Conservation (phyloP, 2,113 vertebrate genomes). For the Cyphomyrus plagiostoma region DNA sequence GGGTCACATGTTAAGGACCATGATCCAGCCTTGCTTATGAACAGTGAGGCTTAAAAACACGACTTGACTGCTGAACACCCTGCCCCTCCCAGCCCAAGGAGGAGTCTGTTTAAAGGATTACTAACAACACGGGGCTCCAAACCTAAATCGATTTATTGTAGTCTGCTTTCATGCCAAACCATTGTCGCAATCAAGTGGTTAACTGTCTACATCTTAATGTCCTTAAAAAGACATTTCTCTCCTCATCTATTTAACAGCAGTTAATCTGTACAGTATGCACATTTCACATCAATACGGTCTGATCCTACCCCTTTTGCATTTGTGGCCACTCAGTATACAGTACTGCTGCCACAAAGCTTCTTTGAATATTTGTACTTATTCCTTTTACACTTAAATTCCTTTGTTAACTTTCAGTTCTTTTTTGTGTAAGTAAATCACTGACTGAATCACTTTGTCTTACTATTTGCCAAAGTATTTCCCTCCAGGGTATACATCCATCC, state of each 20-base stretch:
- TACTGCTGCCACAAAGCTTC: background rate
- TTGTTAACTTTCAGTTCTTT: background rate
- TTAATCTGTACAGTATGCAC: background rate
- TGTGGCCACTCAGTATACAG: background rate
- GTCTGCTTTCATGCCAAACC: background rate
- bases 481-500: background rate
- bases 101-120: too few species aligned
- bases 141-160: background rate
- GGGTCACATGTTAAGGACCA: background rate
- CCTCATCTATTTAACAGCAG: background rate
- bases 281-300: background rate
- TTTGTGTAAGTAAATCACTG: background rate
- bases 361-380: background rate
- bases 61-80: too few species aligned
- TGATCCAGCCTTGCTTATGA: background rate
- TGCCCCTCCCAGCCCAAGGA: too few species aligned
- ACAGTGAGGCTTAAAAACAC: background rate
- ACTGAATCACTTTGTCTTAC: background rate
- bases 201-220: background rate
- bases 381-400: background rate
- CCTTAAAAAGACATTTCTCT: background rate
- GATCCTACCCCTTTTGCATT: background rate
- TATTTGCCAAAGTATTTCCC: background rate
- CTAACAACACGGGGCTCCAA: too few species aligned
- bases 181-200: background rate